A percentile compares a stretch with the other conserved stretches of the same genome.
Conservation (phyloP, 2,888 invertebrate genomes). For the Aspidiotus destructor region DNA sequence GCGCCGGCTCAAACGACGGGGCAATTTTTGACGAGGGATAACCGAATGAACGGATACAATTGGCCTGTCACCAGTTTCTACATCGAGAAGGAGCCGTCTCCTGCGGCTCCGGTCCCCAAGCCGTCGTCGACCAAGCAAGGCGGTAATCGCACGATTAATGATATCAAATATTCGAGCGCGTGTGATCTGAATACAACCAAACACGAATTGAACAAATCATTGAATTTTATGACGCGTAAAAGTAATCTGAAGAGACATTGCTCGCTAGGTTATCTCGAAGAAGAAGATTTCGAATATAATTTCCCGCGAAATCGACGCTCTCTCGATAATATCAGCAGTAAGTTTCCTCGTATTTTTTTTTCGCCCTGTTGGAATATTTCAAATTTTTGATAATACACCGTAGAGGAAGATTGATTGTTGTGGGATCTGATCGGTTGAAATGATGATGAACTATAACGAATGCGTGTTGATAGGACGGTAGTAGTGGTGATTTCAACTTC, state of each 20-base stretch:
- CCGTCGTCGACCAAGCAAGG: neutral
- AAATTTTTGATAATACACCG: too few species aligned
- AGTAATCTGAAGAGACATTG: conserved; percentile 27
- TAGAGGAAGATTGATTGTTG: too few species aligned
- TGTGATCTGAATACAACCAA: conserved; percentile 7
- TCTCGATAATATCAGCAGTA: conserved; percentile 22
- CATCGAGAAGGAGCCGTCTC: conserved; percentile 3
- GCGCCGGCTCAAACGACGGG: neutral
- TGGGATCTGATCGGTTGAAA: too few species aligned
- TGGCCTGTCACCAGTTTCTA: conserved; percentile 35
- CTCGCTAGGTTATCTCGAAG: conserved; percentile 25
- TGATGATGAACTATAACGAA: too few species aligned
- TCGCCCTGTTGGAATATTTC: too few species aligned
- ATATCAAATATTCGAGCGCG: conserved; percentile 9
- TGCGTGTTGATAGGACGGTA: too few species aligned
- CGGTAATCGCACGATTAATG: neutral
- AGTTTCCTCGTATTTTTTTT: neutral
- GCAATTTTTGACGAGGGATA: neutral
- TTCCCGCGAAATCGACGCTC: conserved; percentile 18
- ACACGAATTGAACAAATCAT: neutral
- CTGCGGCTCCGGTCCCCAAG: neutral
- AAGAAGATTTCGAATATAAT: conserved; percentile 23
- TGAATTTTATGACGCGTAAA: conserved; percentile 10
- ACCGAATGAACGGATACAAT: conserved; percentile 34
- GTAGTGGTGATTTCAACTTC: neutral